Evolutionary conservation across 2,888 invertebrate genomes (phyloP).

Genomic region (Dryobotodes eremita): DNA sequence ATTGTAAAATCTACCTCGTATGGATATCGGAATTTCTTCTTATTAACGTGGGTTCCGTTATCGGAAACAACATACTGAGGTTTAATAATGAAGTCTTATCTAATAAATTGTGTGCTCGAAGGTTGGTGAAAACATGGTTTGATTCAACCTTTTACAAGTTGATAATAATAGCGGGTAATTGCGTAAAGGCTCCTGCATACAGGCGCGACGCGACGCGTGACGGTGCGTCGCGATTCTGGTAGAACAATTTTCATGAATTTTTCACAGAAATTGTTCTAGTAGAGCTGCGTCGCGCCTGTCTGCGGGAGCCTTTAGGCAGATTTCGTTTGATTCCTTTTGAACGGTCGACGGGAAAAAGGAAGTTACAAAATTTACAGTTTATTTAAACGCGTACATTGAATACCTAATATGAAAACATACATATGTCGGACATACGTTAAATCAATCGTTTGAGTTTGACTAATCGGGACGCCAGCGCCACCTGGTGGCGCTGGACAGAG

Average conservation of each 20-base stretch:
- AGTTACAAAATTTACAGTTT: background rate
- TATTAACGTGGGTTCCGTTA: conserved; percentile 39
- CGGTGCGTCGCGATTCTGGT: too few relatives aligned
- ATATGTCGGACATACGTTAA: too few relatives aligned
- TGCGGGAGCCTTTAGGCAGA: too few relatives aligned
- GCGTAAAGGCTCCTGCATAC: too few relatives aligned
- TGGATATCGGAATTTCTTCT: conserved; percentile 32
- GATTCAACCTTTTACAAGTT: conserved; percentile 22
- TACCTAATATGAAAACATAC: background rate
- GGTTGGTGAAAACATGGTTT: conserved; percentile 39
- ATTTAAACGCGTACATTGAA: conserved; percentile 2
- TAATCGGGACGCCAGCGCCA: too few relatives aligned
- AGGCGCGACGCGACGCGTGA: too few relatives aligned
- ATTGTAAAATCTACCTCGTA: conserved; percentile 26
- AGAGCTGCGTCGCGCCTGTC: too few relatives aligned
- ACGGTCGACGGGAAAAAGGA: background rate
- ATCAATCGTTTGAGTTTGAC: too few relatives aligned
- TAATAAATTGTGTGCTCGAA: conserved; percentile 41
- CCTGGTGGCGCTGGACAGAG: too few relatives aligned
- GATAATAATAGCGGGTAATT: background rate
- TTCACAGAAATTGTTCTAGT: too few relatives aligned
- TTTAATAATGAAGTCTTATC: conserved; percentile 57
- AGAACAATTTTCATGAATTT: too few relatives aligned
- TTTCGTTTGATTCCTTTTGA: background rate
- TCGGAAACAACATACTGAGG: conserved; percentile 25